Base-by-base conservation (phyloP, 2,113 vertebrate species). In the Chitala chitala region DNA sequence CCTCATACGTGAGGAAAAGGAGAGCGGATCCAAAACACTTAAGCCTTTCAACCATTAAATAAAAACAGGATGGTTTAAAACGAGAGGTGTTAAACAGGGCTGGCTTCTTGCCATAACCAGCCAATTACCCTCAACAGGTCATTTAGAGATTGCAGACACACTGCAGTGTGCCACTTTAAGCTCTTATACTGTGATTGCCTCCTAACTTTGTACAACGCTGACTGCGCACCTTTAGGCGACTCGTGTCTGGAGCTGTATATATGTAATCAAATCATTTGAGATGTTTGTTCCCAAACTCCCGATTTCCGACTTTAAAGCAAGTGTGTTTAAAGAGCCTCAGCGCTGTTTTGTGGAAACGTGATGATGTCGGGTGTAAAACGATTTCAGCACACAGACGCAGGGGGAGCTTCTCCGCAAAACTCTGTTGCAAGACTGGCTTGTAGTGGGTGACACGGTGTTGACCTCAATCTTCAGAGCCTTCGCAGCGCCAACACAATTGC, bases 221-320 rank as follows among this genome's bases (percentile, higher is more conserved):
- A 53, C 68, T 36, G 24, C 1, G 68, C 68, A 69, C 68, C 68
- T 69, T n/a, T 7, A 69, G 48, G n/a, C 46, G 33, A 50, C 66
- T 5, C 4, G 66, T 44, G 17, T 69, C 65, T 29, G 26, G 20
- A 36, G 22, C 64, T 53, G 9, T 31, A 53, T 51, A 50, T 29
- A 53, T n/a, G 17, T 69, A 33, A 50, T 10, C 26, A 33, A n/a
- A 36, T 69, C 15, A 33, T 50, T 69, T 51, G 46, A 33, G 68
- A 51, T 44, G 46, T 24, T 22, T 53, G 68, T 36, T 69, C 68
- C 48, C 44, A 31, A 69, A 53, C n/a, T n/a, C n/a, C n/a, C n/a
- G n/a, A n/a, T n/a, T n/a, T n/a, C n/a, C 38, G 31, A 38, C 33
- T 46, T 46, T 66, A 17, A 56, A 3, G 9, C 7, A 56, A 2